Conservation (phyloP, 2,888 invertebrate species). For the Metopia argyrocephala region DNA sequence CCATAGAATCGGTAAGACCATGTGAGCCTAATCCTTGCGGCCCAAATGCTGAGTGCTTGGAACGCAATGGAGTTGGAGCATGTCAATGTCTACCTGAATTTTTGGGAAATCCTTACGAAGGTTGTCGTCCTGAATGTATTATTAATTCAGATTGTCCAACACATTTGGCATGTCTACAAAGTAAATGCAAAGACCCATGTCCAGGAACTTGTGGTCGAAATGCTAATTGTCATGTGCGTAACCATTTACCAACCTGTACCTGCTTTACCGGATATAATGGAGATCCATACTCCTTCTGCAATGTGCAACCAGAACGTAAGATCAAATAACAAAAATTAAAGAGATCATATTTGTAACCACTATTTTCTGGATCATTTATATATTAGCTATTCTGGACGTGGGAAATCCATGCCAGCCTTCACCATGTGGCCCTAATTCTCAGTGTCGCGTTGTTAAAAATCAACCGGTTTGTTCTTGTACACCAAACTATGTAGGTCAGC, state of each 20-base stretch:
- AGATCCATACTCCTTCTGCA: conserved; percentile 86
- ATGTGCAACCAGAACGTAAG: conserved; percentile 79
- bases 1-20: conserved; percentile 78
- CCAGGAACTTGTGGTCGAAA: conserved; percentile 87
- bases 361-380: not conserved
- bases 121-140: conserved; percentile 87
- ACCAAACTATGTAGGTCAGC: conserved; percentile 82
- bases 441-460: conserved; percentile 80
- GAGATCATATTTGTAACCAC: not conserved
- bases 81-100: conserved; percentile 86
- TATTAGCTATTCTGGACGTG: conserved; percentile 73
- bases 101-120: conserved; percentile 88
- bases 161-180: conserved; percentile 84
- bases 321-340: not conserved
- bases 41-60: conserved; percentile 85
- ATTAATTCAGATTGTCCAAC: conserved; percentile 86
- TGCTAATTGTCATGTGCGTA: conserved; percentile 86
- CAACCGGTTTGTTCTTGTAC: conserved; percentile 83
- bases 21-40: conserved; percentile 89
- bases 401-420: conserved; percentile 82
- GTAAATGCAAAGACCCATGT: conserved; percentile 88
- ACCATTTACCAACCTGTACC: conserved; percentile 84
- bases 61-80: conserved; percentile 82
- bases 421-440: conserved; percentile 84
- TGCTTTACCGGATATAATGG: conserved; percentile 86